Evolutionary conservation across 2,888 invertebrate genomes (phyloP).

Genomic region (Nesidiocoris tenuis): DNA sequence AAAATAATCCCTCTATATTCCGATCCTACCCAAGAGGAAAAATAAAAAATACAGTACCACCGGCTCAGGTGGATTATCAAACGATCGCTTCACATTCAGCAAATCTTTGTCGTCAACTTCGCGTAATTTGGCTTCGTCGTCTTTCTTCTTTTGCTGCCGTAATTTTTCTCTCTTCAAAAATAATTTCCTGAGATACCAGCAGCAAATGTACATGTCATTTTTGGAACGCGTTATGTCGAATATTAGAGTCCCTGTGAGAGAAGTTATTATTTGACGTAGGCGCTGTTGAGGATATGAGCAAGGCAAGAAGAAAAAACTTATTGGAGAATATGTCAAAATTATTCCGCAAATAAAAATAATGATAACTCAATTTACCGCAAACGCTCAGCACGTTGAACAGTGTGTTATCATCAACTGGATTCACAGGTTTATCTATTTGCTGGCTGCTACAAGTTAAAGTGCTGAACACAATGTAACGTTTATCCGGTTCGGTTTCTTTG

Average conservation of each 20-base stretch:
- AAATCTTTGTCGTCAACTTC: too few relatives aligned
- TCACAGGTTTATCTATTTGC: neutral
- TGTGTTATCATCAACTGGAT: slow-evolving; percentile 25
- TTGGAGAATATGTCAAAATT: too few relatives aligned
- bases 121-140: neutral
- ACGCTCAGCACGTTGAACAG: slow-evolving; percentile 12
- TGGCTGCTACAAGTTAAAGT: neutral
- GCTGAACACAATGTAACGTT: neutral
- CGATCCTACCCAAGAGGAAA: too few relatives aligned
- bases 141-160: neutral
- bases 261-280: neutral
- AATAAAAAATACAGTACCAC: too few relatives aligned
- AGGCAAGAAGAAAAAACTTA: too few relatives aligned
- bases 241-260: slow-evolving; percentile 23
- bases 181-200: slow-evolving; percentile 32
- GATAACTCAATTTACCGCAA: too few relatives aligned
- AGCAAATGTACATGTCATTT: slow-evolving; percentile 23
- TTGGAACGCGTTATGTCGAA: slow-evolving; percentile 36
- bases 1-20: too few relatives aligned
- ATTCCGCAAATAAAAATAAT: too few relatives aligned
- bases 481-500: neutral
- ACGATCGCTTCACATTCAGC: too few relatives aligned
- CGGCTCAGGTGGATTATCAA: too few relatives aligned
- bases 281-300: too few relatives aligned
- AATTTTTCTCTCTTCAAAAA: slow-evolving; percentile 24